A percentile compares a stretch with the other conserved stretches of the same genome.
Conservation (phyloP, 2,888 invertebrate species). For the Steromphala cineraria region DNA sequence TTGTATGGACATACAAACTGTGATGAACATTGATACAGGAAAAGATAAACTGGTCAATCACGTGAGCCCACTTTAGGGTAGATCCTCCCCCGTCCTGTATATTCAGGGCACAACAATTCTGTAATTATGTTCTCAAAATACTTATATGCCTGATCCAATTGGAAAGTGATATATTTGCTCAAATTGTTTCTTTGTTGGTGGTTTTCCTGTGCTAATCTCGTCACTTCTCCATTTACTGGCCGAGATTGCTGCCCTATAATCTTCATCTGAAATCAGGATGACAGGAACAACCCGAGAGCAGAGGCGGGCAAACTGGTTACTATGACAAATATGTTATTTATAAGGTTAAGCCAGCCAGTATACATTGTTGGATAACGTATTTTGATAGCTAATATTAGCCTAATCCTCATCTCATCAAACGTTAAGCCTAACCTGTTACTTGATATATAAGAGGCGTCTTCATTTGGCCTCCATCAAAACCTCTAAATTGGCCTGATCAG, state of each 20-base stretch:
- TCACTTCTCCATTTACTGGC: no score
- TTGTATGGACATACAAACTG: no score
- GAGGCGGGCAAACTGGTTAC: neutral
- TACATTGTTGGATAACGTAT: neutral
- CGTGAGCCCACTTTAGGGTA: no score
- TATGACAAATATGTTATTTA: slow-evolving; percentile 2
- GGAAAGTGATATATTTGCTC: no score
- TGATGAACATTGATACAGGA: no score
- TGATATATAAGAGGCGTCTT: neutral
- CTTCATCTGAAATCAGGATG: neutral
- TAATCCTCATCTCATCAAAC: neutral
- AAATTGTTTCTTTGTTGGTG: no score
- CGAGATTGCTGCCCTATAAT: neutral
- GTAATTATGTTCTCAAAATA: no score
- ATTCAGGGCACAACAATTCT: no score
- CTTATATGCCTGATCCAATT: no score
- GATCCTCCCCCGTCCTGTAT: no score
- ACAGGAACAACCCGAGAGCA: neutral
- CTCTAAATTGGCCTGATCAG: neutral
- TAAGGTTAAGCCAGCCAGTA: neutral
- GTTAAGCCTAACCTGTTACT: neutral
- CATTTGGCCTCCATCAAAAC: neutral
- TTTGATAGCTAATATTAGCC: neutral
- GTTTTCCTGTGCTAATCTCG: no score
- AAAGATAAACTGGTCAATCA: no score